Base-by-base conservation (phyloP, 1,140 invertebrate genomes). In the Cyrtorhinus lividipennis region DNA sequence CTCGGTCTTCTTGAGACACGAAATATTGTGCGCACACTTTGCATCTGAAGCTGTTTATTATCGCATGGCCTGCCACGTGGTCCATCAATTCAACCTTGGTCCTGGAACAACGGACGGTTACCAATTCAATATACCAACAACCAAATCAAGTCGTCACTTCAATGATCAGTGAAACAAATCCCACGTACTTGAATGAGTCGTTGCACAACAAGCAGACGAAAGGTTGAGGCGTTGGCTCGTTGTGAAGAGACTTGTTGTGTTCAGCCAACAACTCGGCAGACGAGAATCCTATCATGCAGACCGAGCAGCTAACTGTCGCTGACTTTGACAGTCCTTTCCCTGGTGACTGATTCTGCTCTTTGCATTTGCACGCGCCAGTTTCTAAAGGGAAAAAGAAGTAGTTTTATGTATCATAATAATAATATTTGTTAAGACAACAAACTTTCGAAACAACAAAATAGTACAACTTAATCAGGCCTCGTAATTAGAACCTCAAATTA, bases 11-110 rank as follows among this genome's bases (percentile, higher is more conserved):
- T 22, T 24, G 20, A 20, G 20, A 24, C 3, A 10, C 18, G 24
- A 62, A 65, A 38, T 15, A 24, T 24, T 60, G 15, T 15, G 26
- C 20, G 56, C 64, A 65, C 5, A 63, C 22, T 57, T 44, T 62
- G 25, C 64, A 65, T 5, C 38, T 27, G n/a, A 38, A 46, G 25
- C 24, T 24, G 18, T 45, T 61, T 24, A 26, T 53, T 12, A 61
- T 24, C 1, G 58, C 58, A 25, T 64, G 61, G 2, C 23, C 59
- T 38, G 62, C 62, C 8, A 65, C 61, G 53, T 65, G 64, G n/a
- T 38, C 25, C 27, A 65, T 56, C 2, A 65, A 58, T 1, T 18
- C 30, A 22, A 22, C 44, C 46, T 62, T 65, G 12, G 18, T 18
- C 20, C 38, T 59, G 24, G 62, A 65, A 65, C 27, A 65, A 24